Conservation (phyloP, 2,888 invertebrate species). For the Eupithecia centaureata region DNA sequence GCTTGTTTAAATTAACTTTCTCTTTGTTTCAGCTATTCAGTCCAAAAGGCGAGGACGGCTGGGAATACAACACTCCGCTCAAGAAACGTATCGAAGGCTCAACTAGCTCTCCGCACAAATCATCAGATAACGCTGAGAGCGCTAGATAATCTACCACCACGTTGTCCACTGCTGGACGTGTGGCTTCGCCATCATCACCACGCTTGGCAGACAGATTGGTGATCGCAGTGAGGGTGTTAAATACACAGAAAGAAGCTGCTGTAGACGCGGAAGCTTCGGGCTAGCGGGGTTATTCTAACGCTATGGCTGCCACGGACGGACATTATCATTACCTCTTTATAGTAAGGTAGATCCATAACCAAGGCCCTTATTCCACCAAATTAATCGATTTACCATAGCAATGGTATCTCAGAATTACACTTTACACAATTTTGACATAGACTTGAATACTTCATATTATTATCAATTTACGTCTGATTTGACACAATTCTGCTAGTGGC, state of each 20-base stretch:
- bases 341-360: slow-evolving; percentile 46
- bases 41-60: slow-evolving; percentile 86
- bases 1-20: no score
- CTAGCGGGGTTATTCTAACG: not conserved
- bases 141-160: slow-evolving; percentile 68
- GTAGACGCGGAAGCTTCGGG: no score
- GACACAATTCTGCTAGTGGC: no score
- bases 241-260: not conserved
- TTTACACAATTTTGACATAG: no score
- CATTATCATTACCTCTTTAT: slow-evolving; percentile 29
- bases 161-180: slow-evolving; percentile 17
- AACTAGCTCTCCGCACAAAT: slow-evolving; percentile 57
- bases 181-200: not conserved
- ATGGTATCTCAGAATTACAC: no score
- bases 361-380: no score
- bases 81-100: slow-evolving; percentile 64
- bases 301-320: not conserved
- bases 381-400: no score
- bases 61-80: slow-evolving; percentile 83
- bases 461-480: no score
- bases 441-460: no score
- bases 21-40: slow-evolving; percentile 85
- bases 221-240: not conserved
- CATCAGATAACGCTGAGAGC: slow-evolving; percentile 58
- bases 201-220: not conserved